Evolutionary conservation across 2,113 vertebrate species (phyloP).

Genomic region (Dendrocopos noguchii): DNA sequence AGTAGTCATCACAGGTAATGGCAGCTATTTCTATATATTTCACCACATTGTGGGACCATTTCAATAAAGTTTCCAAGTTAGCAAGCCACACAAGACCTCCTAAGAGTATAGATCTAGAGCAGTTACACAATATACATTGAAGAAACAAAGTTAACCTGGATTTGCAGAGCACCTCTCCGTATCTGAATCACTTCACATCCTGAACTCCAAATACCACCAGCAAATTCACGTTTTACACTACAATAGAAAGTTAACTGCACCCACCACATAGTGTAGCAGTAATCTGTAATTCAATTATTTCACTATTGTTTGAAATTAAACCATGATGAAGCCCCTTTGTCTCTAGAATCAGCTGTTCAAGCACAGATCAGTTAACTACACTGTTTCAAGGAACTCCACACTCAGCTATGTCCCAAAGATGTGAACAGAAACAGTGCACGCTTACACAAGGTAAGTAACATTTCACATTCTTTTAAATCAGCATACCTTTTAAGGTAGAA

Average conservation of each 20-base stretch:
- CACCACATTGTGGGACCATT: background rate
- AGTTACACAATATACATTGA: background rate
- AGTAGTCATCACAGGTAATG: background rate
- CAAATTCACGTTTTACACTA: background rate
- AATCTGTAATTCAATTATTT: background rate
- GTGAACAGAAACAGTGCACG: fast-evolving
- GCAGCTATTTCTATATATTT: background rate
- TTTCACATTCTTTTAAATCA: background rate
- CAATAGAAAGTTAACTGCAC: background rate
- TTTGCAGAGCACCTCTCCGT: background rate
- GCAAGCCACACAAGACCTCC: background rate
- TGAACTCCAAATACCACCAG: background rate
- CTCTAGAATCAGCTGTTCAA: background rate
- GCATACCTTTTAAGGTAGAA: background rate
- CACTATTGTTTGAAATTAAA: background rate
- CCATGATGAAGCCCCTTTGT: background rate
- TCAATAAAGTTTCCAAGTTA: background rate
- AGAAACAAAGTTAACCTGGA: background rate
- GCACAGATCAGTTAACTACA: background rate
- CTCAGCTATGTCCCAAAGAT: background rate
- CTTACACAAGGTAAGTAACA: background rate
- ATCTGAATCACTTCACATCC: background rate
- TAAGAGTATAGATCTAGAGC: background rate
- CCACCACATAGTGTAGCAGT: background rate
- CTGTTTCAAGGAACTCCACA: background rate